These are phyloP conservation scores for Drosophila imparisetae DNA, from an alignment of 2,888 invertebrate genomes.

Conservation along the genomic window DNA sequence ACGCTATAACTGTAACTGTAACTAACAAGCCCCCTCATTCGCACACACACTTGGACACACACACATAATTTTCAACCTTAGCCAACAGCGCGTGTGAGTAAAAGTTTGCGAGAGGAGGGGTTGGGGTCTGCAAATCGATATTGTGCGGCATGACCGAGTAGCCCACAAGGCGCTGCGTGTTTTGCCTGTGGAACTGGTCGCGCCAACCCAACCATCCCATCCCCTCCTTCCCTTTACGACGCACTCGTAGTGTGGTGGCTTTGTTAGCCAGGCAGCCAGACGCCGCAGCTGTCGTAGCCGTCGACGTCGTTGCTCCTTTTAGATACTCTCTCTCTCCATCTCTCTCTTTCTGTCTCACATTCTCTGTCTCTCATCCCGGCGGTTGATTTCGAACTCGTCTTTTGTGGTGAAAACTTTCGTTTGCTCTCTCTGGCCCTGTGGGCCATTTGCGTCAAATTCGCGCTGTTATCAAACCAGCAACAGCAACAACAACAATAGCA, in stretches of 20 bases:
- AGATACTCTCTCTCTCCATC: slow-evolving; percentile 31
- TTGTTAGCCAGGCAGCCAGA: slow-evolving; percentile 56
- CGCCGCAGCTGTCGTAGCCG: slow-evolving; percentile 54
- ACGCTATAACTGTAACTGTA: slow-evolving; percentile 58
- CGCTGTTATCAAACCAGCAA: slow-evolving; percentile 69
- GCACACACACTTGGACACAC: slow-evolving; percentile 9
- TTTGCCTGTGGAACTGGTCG: slow-evolving; percentile 50
- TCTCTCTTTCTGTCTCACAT: neutral
- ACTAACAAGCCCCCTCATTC: slow-evolving; percentile 51
- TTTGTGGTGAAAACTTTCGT: slow-evolving; percentile 74
- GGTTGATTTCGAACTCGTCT: slow-evolving; percentile 51
- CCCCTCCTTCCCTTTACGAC: neutral
- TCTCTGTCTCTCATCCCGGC: slow-evolving; percentile 37
- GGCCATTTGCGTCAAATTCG: slow-evolving; percentile 56
- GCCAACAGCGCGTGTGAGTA: slow-evolving; percentile 62
- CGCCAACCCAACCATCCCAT: slow-evolving; percentile 5
- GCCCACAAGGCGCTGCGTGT: slow-evolving; percentile 69
- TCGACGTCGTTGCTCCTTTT: slow-evolving; percentile 37
- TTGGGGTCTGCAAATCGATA: slow-evolving; percentile 68
- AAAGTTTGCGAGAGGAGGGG: slow-evolving; percentile 34
- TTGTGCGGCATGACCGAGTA: slow-evolving; percentile 79
- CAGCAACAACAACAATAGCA: slow-evolving; percentile 39
- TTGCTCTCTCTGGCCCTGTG: slow-evolving; percentile 42
- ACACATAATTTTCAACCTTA: slow-evolving; percentile 57
- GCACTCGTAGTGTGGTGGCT: slow-evolving; percentile 50